These are phyloP conservation scores for Sebastes ruberrimus DNA, from an alignment of 2,797 vertebrate species.

Conservation along the genomic window DNA sequence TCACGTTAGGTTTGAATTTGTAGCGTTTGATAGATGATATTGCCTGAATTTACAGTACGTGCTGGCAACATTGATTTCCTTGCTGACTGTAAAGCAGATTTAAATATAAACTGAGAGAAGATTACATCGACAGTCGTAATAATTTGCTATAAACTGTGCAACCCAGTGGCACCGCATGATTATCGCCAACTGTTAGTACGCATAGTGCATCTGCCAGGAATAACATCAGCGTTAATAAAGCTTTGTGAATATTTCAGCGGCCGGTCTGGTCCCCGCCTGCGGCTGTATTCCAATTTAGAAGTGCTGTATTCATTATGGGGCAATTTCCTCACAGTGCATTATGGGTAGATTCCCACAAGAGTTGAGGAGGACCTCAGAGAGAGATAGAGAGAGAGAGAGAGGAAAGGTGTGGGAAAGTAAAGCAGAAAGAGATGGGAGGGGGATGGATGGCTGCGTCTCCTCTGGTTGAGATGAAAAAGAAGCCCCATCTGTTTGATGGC, in stretches of 20 bases:
- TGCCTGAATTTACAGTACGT: background rate
- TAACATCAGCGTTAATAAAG: slow-evolving; percentile 62
- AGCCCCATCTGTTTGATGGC: slow-evolving; percentile 53
- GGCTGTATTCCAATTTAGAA: slow-evolving; percentile 67
- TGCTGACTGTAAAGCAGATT: slow-evolving; percentile 10
- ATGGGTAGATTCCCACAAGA: slow-evolving; percentile 58
- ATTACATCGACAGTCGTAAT: slow-evolving; percentile 24
- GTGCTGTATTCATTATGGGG: slow-evolving; percentile 68
- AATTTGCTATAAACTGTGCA: slow-evolving; percentile 34
- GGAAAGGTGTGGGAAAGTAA: slow-evolving; percentile 23
- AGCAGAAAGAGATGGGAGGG: background rate
- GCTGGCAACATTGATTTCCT: background rate
- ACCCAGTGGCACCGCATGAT: slow-evolving; percentile 37
- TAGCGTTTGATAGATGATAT: background rate
- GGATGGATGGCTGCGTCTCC: slow-evolving; percentile 13
- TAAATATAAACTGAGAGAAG: slow-evolving; percentile 13
- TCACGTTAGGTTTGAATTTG: background rate
- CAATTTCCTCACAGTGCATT: slow-evolving; percentile 59
- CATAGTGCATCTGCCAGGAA: slow-evolving; percentile 63
- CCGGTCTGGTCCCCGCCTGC: slow-evolving; percentile 63
- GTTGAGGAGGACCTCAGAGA: background rate
- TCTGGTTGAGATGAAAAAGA: slow-evolving; percentile 43
- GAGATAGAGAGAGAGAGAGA: background rate
- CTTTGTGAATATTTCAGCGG: slow-evolving; percentile 79
- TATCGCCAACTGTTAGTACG: slow-evolving; percentile 44